A percentile compares a stretch with the other conserved stretches of the same genome.
phyloP scores from a whole-genome alignment of 2,888 invertebrate species.

The Rutpela maculata region DNA sequence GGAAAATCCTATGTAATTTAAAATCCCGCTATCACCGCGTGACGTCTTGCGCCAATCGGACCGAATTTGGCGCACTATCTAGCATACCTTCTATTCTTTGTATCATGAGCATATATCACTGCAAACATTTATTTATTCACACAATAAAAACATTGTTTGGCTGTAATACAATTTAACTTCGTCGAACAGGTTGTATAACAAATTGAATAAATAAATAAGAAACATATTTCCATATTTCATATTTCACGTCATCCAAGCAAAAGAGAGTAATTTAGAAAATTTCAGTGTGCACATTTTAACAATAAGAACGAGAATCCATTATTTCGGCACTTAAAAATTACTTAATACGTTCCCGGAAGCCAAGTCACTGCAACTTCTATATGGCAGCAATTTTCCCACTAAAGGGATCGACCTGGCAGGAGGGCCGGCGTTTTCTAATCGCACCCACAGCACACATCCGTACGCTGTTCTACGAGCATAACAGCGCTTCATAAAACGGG shows the following conservation, averaged over 20 bases:
- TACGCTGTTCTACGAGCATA: conserved; percentile 27
- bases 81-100: too few relatives aligned
- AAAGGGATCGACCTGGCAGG: conserved; percentile 32
- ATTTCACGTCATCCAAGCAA: not conserved
- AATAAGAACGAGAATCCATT: conserved; percentile 3
- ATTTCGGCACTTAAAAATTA: conserved; percentile 20
- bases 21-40: too few relatives aligned
- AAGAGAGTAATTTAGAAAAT: not conserved
- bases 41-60: too few relatives aligned
- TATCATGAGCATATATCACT: too few relatives aligned
- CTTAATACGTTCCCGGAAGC: conserved; percentile 23
- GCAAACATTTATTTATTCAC: too few relatives aligned
- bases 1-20: too few relatives aligned
- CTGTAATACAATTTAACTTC: not conserved
- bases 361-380: conserved; percentile 20
- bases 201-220: not conserved
- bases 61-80: too few relatives aligned
- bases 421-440: conserved; percentile 38
- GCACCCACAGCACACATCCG: conserved; percentile 41
- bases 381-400: conserved; percentile 33
- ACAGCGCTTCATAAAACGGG: conserved; percentile 38
- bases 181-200: not conserved
- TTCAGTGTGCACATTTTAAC: not conserved
- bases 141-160: too few relatives aligned
- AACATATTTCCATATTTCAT: not conserved